Conservation (phyloP, 1,140 invertebrate species). For the Eupeodes corollae region DNA sequence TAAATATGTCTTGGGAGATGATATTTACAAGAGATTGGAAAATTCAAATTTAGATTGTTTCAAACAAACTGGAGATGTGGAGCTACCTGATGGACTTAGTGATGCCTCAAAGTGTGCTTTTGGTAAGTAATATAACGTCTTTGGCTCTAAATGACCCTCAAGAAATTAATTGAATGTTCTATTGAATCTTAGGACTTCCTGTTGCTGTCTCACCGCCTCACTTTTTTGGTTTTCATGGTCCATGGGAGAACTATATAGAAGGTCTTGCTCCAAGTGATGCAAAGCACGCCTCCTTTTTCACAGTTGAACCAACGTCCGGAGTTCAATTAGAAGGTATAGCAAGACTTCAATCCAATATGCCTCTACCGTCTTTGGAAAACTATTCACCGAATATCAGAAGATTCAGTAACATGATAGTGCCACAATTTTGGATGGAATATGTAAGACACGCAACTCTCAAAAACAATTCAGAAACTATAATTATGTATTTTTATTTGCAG, state of each 20-base stretch:
- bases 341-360: conserved; percentile 26
- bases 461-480: no score
- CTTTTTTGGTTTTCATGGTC: conserved; percentile 47
- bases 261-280: conserved; percentile 48
- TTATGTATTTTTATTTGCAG: no score
- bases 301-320: conserved; percentile 44
- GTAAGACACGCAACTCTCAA: conserved; percentile 14
- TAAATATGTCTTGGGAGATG: no score
- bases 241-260: conserved; percentile 44
- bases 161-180: no score
- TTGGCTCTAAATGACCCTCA: background rate
- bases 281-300: conserved; percentile 49
- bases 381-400: conserved; percentile 2
- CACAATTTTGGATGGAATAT: conserved; percentile 30
- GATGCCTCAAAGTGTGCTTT: conserved; percentile 47
- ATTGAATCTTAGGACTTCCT: conserved; percentile 36
- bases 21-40: no score
- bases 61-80: conserved; percentile 11
- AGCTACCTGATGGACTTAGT: conserved; percentile 41
- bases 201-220: conserved; percentile 58
- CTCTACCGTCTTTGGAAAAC: conserved; percentile 11
- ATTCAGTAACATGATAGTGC: conserved; percentile 23
- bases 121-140: conserved; percentile 36
- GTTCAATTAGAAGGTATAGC: conserved; percentile 25
- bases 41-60: conserved; percentile 8